phyloP scores from a whole-genome alignment of 2,113 vertebrate species.

The Strix aluco region DNA sequence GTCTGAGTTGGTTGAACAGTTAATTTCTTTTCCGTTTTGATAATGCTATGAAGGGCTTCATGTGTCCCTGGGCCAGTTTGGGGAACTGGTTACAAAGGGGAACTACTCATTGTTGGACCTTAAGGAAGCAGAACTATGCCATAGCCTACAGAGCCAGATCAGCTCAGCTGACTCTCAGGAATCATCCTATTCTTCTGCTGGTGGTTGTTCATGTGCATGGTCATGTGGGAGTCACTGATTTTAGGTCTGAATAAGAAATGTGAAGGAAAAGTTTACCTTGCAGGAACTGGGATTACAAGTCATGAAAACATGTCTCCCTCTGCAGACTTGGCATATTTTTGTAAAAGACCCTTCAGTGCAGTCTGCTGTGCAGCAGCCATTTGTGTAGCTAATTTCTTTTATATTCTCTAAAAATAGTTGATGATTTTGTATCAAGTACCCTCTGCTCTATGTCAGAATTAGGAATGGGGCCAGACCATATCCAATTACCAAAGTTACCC shows the following conservation, averaged over 20 bases:
- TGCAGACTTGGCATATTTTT: not conserved
- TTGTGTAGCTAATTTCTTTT: not conserved
- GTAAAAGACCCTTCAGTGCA: not conserved
- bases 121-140: not conserved
- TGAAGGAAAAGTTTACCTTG: not conserved
- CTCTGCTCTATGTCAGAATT: not conserved
- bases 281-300: not conserved
- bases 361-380: not conserved
- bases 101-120: not conserved
- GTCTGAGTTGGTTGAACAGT: not conserved
- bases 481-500: not conserved
- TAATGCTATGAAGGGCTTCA: not conserved
- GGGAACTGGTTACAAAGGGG: not conserved
- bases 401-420: not conserved
- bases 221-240: not conserved
- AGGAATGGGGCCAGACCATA: not conserved
- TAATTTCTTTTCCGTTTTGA: not conserved
- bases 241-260: not conserved
- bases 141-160: not conserved
- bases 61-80: not conserved
- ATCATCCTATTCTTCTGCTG: not conserved
- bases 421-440: not conserved
- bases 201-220: not conserved
- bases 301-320: not conserved
- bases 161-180: not conserved